Percentiles rank a stretch among this genome's conserved stretches.
phyloP scores from a whole-genome alignment of 2,113 vertebrate species.

The Grallaria varia region DNA sequence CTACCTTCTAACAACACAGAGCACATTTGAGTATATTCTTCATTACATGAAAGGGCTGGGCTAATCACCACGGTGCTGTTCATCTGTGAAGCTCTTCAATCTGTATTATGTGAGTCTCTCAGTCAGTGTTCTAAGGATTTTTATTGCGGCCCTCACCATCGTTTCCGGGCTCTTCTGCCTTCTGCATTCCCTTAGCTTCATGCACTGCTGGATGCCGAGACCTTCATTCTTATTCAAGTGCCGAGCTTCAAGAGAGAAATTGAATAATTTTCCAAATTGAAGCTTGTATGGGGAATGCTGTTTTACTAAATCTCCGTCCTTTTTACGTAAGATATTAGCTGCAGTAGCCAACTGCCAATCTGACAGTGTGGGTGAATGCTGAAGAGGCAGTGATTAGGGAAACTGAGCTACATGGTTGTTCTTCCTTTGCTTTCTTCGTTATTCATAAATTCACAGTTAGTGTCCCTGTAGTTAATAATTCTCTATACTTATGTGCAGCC shows the following conservation, averaged over 20 bases:
- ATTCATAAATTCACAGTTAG: constrained; percentile 50
- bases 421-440: constrained; percentile 23
- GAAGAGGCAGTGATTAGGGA: constrained; percentile 16
- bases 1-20: background rate
- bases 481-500: background rate
- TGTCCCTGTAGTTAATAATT: constrained; percentile 45
- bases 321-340: constrained; percentile 27
- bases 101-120: background rate
- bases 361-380: background rate
- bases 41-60: background rate
- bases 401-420: constrained; percentile 12
- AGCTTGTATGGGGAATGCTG: background rate
- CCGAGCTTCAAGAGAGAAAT: background rate
- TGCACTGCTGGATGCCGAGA: background rate
- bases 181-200: background rate
- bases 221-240: background rate
- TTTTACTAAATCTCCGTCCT: background rate
- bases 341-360: background rate
- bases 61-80: background rate
- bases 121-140: background rate
- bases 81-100: background rate
- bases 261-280: background rate
- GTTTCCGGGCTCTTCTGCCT: background rate
- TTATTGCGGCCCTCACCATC: background rate
- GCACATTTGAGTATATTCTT: background rate